These are phyloP conservation scores for Perodicticus potto DNA, from an alignment of 2,797 vertebrate species.

Conservation along the genomic window DNA sequence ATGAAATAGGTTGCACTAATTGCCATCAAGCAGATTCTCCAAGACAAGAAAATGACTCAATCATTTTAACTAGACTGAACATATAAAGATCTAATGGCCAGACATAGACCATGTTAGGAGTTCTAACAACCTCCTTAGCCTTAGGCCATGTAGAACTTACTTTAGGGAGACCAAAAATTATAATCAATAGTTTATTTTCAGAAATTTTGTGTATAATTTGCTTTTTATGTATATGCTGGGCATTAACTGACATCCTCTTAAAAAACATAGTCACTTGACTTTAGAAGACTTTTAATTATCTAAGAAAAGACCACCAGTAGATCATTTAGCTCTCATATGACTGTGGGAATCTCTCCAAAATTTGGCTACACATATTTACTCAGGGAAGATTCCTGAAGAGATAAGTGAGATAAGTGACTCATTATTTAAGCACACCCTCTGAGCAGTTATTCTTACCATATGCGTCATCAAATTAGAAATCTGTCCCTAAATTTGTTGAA, in stretches of 20 bases:
- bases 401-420: neutral
- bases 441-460: neutral
- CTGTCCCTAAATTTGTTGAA: neutral
- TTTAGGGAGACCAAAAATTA: neutral
- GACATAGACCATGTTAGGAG: neutral
- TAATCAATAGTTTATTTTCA: neutral
- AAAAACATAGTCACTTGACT: neutral
- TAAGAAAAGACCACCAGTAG: neutral
- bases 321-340: neutral
- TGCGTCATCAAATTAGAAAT: neutral
- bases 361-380: neutral
- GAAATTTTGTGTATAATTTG: neutral
- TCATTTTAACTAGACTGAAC: neutral
- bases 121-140: neutral
- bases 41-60: neutral
- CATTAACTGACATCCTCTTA: neutral
- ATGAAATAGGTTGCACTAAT: neutral
- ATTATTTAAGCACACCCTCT: neutral
- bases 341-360: neutral
- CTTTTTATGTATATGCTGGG: neutral
- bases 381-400: neutral
- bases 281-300: neutral
- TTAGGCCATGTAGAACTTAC: neutral
- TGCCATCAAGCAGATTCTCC: neutral
- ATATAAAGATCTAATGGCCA: neutral